Evolutionary conservation across 2,888 invertebrate genomes (phyloP).

Genomic region (Synanthedon myopaeformis): DNA sequence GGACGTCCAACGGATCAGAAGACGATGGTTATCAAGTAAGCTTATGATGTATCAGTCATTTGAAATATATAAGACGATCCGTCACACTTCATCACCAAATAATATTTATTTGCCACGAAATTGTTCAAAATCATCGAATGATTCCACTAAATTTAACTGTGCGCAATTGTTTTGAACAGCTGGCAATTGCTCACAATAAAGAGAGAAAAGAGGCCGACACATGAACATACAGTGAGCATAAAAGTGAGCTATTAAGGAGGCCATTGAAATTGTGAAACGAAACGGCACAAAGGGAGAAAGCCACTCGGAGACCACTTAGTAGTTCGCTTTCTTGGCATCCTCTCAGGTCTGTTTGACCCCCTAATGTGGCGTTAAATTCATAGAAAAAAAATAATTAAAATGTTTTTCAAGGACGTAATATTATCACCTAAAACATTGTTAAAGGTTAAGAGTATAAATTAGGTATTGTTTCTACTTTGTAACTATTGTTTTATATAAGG

Average conservation of each 20-base stretch:
- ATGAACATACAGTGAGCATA: slow-evolving; percentile 1
- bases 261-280: slow-evolving; percentile 20
- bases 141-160: neutral
- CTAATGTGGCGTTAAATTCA: neutral
- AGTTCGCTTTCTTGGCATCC: slow-evolving; percentile 40
- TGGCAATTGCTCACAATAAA: slow-evolving; percentile 2
- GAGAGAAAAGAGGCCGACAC: slow-evolving; percentile 1
- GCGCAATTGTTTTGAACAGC: neutral
- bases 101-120: too few species aligned
- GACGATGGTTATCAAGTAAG: too few species aligned
- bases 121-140: too few species aligned
- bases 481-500: too few species aligned
- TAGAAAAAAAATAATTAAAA: neutral
- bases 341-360: slow-evolving; percentile 30
- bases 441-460: too few species aligned
- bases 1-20: too few species aligned
- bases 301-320: slow-evolving; percentile 30
- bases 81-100: too few species aligned
- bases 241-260: slow-evolving; percentile 32
- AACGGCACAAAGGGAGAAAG: slow-evolving; percentile 27
- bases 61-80: too few species aligned
- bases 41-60: too few species aligned
- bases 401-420: neutral
- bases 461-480: too few species aligned
- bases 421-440: too few species aligned